Evolutionary conservation across 2,888 invertebrate species (phyloP).

Genomic region (Drosophila histrio): DNA sequence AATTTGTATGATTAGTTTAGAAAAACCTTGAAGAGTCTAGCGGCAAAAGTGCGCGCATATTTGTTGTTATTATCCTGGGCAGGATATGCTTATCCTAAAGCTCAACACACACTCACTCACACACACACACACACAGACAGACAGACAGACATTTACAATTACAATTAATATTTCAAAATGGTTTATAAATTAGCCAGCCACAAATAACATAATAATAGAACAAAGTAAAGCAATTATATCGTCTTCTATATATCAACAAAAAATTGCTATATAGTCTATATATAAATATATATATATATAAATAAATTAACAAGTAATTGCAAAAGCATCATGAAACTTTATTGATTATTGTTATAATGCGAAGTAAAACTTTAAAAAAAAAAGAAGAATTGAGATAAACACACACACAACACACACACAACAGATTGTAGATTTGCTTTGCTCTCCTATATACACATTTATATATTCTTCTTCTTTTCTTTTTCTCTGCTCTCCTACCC

Average conservation of each 20-base stretch:
- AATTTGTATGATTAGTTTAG: slow-evolving; percentile 66
- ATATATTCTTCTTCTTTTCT: background rate
- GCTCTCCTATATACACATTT: slow-evolving; percentile 8
- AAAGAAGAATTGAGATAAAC: slow-evolving; percentile 20
- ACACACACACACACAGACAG: slow-evolving; percentile 12
- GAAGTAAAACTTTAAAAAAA: slow-evolving; percentile 64
- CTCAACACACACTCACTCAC: slow-evolving; percentile 37
- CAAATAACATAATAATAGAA: slow-evolving; percentile 12
- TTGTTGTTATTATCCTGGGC: slow-evolving; percentile 47
- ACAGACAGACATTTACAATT: background rate
- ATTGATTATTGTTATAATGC: slow-evolving; percentile 81
- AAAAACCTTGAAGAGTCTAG: slow-evolving; percentile 58
- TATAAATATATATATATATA: slow-evolving; percentile 38
- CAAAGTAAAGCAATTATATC: slow-evolving; percentile 42
- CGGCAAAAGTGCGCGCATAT: slow-evolving; percentile 40
- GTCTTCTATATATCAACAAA: slow-evolving; percentile 45
- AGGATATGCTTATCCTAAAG: slow-evolving; percentile 41
- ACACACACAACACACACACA: slow-evolving; percentile 11
- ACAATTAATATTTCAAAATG: slow-evolving; percentile 19
- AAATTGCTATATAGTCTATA: slow-evolving; percentile 39
- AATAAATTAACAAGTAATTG: slow-evolving; percentile 56
- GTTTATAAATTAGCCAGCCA: slow-evolving; percentile 33
- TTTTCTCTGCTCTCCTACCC: background rate
- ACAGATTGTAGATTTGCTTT: slow-evolving; percentile 45
- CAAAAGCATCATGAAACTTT: slow-evolving; percentile 67